Evolutionary conservation across 1,140 invertebrate species (phyloP).

Genomic region (Drosophila takahashii): DNA sequence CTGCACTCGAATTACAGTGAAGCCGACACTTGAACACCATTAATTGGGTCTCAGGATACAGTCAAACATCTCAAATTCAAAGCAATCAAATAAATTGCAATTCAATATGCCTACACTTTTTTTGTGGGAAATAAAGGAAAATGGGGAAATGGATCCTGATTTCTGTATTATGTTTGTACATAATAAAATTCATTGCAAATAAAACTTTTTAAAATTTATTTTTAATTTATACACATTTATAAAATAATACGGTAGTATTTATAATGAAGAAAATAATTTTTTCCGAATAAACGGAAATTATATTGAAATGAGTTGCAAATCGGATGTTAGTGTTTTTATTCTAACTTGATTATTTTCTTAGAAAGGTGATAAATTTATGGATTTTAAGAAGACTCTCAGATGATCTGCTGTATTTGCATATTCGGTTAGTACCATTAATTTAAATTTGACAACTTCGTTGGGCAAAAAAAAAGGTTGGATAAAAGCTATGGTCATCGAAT

Average conservation of each 20-base stretch:
- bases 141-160: background rate
- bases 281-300: too few species aligned
- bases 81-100: background rate
- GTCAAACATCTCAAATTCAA: background rate
- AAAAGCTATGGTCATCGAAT: background rate
- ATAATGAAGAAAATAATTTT: too few species aligned
- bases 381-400: constrained; percentile 6
- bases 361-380: background rate
- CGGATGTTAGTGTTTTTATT: too few species aligned
- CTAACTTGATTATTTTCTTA: background rate
- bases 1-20: constrained; percentile 37
- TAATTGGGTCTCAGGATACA: constrained; percentile 25
- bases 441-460: background rate
- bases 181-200: too few species aligned
- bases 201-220: too few species aligned
- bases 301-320: too few species aligned
- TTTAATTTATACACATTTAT: too few species aligned
- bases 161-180: background rate
- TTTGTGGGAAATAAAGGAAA: background rate
- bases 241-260: too few species aligned
- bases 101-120: background rate
- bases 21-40: constrained; percentile 21
- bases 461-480: background rate
- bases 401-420: background rate
- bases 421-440: constrained; percentile 6